phyloP scores from a whole-genome alignment of 2,113 vertebrate genomes.

The Gymnobelideus leadbeateri region DNA sequence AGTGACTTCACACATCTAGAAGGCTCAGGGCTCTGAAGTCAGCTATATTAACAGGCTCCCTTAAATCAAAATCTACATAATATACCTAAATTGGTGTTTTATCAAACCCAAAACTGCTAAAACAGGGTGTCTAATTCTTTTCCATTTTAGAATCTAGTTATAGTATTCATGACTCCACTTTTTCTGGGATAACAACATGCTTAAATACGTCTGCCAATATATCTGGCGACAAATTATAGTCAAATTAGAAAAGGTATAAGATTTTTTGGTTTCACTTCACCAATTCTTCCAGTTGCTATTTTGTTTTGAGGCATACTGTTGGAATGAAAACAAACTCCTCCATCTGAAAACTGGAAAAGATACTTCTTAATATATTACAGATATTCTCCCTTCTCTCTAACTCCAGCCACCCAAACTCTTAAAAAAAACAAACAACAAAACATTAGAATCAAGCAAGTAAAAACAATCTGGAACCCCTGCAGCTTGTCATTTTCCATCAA shows the following conservation, averaged over 20 bases:
- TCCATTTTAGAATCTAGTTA: background rate
- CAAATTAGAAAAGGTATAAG: background rate
- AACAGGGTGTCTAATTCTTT: background rate
- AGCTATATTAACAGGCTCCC: background rate
- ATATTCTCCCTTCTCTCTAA: background rate
- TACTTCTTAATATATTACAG: background rate
- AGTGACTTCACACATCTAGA: background rate
- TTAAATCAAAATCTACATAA: background rate
- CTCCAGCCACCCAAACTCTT: background rate
- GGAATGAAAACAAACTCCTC: background rate
- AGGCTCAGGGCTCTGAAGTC: background rate
- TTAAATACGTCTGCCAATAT: background rate
- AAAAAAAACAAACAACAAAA: background rate
- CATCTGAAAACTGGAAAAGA: background rate
- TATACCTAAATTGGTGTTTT: background rate
- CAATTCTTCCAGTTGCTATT: background rate
- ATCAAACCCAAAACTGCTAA: background rate
- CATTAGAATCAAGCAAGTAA: background rate
- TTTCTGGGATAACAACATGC: background rate
- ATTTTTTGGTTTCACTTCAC: background rate
- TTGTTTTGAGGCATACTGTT: background rate
- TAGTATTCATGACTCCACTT: background rate
- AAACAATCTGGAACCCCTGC: background rate
- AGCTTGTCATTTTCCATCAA: background rate
- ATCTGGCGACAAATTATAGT: background rate